A percentile compares a stretch with the other conserved stretches of the same genome.
Conservation (phyloP, 2,797 vertebrate genomes). For the Heterohyrax brucei region DNA sequence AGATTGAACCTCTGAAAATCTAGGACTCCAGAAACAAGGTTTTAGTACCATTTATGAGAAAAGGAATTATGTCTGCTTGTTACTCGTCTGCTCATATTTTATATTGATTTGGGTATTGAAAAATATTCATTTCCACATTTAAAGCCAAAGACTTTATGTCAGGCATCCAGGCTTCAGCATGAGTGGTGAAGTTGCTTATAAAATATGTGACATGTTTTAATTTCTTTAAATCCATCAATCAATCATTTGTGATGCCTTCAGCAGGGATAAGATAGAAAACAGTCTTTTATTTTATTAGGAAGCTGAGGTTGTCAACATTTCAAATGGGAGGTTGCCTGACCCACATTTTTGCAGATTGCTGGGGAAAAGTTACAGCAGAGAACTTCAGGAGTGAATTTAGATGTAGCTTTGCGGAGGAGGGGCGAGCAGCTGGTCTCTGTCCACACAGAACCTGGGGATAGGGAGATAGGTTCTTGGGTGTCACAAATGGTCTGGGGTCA, state of each 20-base stretch:
- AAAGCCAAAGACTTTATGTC: constrained; percentile 75
- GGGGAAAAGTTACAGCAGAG: constrained; percentile 26
- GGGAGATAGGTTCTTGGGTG: not conserved
- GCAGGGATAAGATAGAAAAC: constrained; percentile 82
- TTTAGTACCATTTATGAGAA: constrained; percentile 33
- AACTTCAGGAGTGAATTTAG: not conserved
- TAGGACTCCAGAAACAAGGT: not conserved
- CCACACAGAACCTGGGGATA: not conserved
- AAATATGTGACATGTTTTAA: constrained; percentile 88
- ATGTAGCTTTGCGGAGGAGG: not conserved
- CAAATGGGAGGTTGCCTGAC: constrained; percentile 67
- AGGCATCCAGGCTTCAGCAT: constrained; percentile 33
- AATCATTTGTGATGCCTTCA: constrained; percentile 82
- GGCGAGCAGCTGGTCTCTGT: too few relatives aligned
- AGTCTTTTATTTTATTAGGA: constrained; percentile 85
- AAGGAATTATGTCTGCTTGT: constrained; percentile 34
- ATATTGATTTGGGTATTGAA: constrained; percentile 70
- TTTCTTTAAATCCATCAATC: constrained; percentile 86
- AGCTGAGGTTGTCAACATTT: constrained; percentile 83
- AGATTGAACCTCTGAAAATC: not conserved
- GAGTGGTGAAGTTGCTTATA: constrained; percentile 79
- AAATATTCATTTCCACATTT: constrained; percentile 77
- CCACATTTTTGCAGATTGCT: constrained; percentile 52
- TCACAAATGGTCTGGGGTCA: too few relatives aligned
- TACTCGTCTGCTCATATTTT: constrained; percentile 70